Evolutionary conservation across 2,797 vertebrate species (phyloP).

Genomic region (Protonibea diacanthus): DNA sequence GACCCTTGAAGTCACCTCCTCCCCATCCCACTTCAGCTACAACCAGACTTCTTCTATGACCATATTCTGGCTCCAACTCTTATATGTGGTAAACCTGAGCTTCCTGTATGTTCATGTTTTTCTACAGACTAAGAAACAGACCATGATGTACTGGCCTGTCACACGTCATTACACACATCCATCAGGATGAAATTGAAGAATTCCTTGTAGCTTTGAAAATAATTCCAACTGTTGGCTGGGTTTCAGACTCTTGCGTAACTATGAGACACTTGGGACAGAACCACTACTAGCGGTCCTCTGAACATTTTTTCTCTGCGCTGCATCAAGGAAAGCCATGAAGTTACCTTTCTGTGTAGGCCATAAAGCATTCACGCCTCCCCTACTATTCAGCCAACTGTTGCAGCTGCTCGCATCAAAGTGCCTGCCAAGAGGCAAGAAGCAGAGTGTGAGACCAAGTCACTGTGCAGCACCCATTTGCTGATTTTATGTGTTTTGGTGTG

Average conservation of each 20-base stretch:
- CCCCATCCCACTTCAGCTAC: not conserved
- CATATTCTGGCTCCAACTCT: not conserved
- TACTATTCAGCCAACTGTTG: slow-evolving; percentile 42
- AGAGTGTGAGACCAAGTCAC: slow-evolving; percentile 8
- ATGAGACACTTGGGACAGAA: slow-evolving; percentile 29
- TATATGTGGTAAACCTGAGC: slow-evolving; percentile 9
- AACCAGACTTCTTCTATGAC: not conserved
- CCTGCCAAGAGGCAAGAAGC: slow-evolving; percentile 25
- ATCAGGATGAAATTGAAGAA: slow-evolving; percentile 44
- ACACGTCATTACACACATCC: slow-evolving; percentile 22
- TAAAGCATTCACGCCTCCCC: slow-evolving; percentile 38
- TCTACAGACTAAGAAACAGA: slow-evolving; percentile 6
- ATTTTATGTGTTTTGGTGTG: not conserved
- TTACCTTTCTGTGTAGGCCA: slow-evolving; percentile 22
- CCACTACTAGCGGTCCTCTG: slow-evolving; percentile 20
- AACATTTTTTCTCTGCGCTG: slow-evolving; percentile 19
- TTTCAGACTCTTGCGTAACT: slow-evolving; percentile 17
- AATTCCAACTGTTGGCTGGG: slow-evolving; percentile 19
- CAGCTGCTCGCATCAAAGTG: slow-evolving; percentile 23
- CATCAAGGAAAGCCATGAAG: slow-evolving; percentile 32
- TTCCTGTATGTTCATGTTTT: slow-evolving; percentile 8
- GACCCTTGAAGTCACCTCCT: not conserved
- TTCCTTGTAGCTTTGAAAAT: slow-evolving; percentile 35
- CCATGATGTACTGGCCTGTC: slow-evolving; percentile 4
- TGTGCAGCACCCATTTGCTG: not conserved